Conservation (phyloP, 2,888 invertebrate genomes). For the Eugnorisma glareosa region DNA sequence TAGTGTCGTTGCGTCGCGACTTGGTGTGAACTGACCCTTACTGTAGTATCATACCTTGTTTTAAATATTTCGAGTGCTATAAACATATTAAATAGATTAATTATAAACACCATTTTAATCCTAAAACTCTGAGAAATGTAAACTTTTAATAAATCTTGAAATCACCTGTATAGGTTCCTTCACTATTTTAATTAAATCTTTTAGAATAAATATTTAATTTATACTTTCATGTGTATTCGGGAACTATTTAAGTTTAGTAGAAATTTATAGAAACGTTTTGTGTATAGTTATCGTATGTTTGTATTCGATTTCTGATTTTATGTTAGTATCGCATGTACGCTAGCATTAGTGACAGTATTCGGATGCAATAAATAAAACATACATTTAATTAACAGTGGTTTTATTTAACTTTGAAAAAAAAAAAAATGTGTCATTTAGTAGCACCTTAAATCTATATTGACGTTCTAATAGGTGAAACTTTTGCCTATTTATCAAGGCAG, state of each 20-base stretch:
- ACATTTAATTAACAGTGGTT: constrained; percentile 72
- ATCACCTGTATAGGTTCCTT: constrained; percentile 5
- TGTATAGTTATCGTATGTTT: constrained; percentile 81
- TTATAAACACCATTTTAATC: background rate
- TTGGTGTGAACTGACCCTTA: too few species aligned
- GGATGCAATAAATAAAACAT: constrained; percentile 88
- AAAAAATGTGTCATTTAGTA: constrained; percentile 39
- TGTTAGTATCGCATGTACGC: constrained; percentile 84
- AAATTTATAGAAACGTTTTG: constrained; percentile 81
- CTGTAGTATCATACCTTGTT: constrained; percentile 12
- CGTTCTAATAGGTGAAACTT: background rate
- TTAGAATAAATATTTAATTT: constrained; percentile 3
- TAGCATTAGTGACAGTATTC: constrained; percentile 88
- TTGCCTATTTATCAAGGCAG: background rate
- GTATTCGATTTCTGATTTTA: constrained; percentile 76
- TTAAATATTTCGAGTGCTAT: constrained; percentile 40
- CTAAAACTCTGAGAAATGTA: background rate
- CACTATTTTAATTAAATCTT: background rate
- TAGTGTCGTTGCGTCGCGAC: too few species aligned
- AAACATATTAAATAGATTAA: constrained; percentile 21
- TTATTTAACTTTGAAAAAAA: constrained; percentile 58
- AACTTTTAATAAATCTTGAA: background rate
- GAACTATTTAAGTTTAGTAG: constrained; percentile 77
- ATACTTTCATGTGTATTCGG: constrained; percentile 62
- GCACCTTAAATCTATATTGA: constrained; percentile 45